Evolutionary conservation across 2,888 invertebrate species (phyloP).

Genomic region (Ichneumoninae sp.): DNA sequence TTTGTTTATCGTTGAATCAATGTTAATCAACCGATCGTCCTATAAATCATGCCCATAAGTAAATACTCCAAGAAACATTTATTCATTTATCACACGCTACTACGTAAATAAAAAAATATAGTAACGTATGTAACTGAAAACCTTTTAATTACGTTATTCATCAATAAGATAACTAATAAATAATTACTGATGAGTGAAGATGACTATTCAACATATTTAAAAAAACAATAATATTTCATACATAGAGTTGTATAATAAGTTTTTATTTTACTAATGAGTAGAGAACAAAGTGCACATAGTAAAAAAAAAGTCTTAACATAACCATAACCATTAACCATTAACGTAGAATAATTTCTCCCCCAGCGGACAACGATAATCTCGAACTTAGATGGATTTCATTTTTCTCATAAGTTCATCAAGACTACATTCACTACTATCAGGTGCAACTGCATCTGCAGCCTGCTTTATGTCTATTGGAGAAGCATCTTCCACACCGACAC

Average conservation of each 20-base stretch:
- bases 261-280: neutral
- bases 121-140: neutral
- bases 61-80: neutral
- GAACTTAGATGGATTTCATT: constrained; percentile 93
- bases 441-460: constrained; percentile 83
- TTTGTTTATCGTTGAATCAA: constrained; percentile 29
- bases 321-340: neutral
- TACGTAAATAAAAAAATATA: neutral
- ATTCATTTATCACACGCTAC: neutral
- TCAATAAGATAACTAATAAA: neutral
- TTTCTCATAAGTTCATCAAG: constrained; percentile 96
- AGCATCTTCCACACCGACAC: constrained; percentile 87
- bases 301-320: neutral
- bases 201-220: neutral
- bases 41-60: neutral
- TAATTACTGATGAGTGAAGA: neutral
- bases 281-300: neutral
- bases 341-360: neutral
- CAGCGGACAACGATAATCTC: neutral
- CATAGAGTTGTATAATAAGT: neutral
- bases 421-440: constrained; percentile 86
- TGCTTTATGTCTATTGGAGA: constrained; percentile 87
- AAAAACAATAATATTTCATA: neutral
- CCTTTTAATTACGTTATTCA: neutral
- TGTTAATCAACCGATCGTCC: neutral